A percentile compares a stretch with the other conserved stretches of the same genome.
phyloP scores from a whole-genome alignment of 2,797 vertebrate species.

The Masticophis lateralis region DNA sequence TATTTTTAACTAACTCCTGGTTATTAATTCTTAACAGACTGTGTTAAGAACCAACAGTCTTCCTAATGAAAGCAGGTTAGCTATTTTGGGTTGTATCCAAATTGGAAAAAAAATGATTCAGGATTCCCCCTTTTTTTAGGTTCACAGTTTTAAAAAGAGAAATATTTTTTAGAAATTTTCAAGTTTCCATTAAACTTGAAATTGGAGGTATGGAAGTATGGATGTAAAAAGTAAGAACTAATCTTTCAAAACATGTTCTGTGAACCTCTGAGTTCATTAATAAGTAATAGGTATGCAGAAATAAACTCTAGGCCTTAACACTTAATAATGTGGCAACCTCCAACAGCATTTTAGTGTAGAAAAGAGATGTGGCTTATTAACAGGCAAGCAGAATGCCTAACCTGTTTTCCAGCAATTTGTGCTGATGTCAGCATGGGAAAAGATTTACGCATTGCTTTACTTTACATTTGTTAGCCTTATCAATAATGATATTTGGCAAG shows the following conservation, averaged over 20 bases:
- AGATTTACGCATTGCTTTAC: constrained; percentile 31
- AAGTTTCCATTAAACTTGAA: neutral
- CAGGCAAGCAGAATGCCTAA: neutral
- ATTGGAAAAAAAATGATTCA: neutral
- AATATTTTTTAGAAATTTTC: neutral
- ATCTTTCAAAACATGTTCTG: neutral
- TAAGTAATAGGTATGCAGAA: neutral
- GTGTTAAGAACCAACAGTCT: neutral
- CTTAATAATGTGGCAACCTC: neutral
- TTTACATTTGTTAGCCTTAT: constrained; percentile 31
- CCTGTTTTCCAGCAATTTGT: neutral
- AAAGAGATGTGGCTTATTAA: neutral
- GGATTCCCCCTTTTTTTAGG: neutral
- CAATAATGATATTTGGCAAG: constrained; percentile 46
- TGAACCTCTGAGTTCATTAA: neutral
- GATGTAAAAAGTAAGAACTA: neutral
- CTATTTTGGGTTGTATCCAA: neutral
- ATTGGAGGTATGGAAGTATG: neutral
- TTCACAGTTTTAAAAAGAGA: neutral
- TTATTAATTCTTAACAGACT: neutral
- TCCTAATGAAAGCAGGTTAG: neutral
- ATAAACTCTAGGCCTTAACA: neutral
- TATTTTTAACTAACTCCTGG: neutral
- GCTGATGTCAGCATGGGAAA: neutral
- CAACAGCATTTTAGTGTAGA: neutral